phyloP scores from a whole-genome alignment of 2,888 invertebrate species.

The Drosophila demipolita region DNA sequence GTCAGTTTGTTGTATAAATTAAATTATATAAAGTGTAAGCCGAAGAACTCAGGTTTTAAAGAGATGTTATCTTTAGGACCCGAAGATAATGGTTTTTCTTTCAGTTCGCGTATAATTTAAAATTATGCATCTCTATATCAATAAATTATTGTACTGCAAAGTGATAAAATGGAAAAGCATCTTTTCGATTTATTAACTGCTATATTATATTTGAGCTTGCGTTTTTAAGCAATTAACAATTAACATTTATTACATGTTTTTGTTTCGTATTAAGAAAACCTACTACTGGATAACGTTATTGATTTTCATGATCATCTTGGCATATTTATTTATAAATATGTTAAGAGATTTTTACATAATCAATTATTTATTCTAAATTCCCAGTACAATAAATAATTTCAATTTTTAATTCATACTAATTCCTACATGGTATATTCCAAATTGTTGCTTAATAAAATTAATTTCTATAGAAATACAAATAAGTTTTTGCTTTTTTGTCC shows the following conservation, averaged over 20 bases:
- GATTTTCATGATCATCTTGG: constrained; percentile 18
- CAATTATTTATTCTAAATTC: constrained; percentile 29
- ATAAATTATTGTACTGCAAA: neutral
- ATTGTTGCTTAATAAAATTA: constrained; percentile 21
- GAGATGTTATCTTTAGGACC: neutral
- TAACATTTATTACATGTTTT: constrained; percentile 42
- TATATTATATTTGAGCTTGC: constrained; percentile 18
- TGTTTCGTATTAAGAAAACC: constrained; percentile 44
- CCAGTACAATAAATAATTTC: constrained; percentile 39
- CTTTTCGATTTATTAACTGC: constrained; percentile 4
- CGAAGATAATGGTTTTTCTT: neutral
- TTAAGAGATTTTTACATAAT: constrained; percentile 45
- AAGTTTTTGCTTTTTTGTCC: constrained; percentile 25
- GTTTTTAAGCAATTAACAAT: constrained; percentile 56
- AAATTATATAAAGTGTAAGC: neutral
- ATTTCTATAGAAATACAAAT: constrained; percentile 15
- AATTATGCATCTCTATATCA: neutral
- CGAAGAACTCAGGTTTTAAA: neutral
- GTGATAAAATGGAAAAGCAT: constrained; percentile 5
- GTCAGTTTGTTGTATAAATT: neutral
- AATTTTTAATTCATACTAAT: constrained; percentile 36
- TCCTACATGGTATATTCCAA: constrained; percentile 44
- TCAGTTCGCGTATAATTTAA: neutral
- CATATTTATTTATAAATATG: constrained; percentile 38
- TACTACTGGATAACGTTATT: constrained; percentile 40